Percentiles rank a stretch among this genome's conserved stretches.
These are phyloP conservation scores for Anarsia innoxiella DNA, from an alignment of 2,888 invertebrate genomes.

Conservation along the genomic window DNA sequence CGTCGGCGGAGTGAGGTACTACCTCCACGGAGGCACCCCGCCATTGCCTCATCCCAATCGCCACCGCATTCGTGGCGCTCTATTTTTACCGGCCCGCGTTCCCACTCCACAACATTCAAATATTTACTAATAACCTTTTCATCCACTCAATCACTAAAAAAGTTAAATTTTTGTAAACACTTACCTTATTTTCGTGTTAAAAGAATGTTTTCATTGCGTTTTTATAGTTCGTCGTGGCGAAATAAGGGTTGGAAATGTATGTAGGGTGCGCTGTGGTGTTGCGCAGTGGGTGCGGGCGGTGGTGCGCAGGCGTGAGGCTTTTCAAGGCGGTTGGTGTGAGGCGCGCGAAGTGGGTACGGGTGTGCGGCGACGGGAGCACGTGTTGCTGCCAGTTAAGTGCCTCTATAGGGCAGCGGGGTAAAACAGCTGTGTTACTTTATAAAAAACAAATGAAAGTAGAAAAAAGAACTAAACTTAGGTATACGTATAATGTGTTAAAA, in stretches of 20 bases:
- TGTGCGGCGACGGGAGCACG: constrained; percentile 2
- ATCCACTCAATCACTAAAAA: too few relatives aligned
- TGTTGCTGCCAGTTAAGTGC: too few relatives aligned
- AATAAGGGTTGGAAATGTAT: constrained; percentile 46
- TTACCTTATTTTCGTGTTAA: constrained; percentile 47
- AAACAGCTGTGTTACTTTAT: too few relatives aligned
- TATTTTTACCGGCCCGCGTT: constrained; percentile 70
- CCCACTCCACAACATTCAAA: constrained; percentile 57
- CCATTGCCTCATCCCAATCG: constrained; percentile 71
- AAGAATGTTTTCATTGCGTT: constrained; percentile 51
- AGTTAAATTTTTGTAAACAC: too few relatives aligned
- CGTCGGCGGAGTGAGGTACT: constrained; percentile 49
- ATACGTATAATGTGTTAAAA: too few relatives aligned
- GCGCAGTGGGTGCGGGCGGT: constrained; percentile 35
- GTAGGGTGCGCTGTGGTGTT: constrained; percentile 47
- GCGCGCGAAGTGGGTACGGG: constrained; percentile 4
- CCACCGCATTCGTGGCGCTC: constrained; percentile 49
- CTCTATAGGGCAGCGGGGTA: too few relatives aligned
- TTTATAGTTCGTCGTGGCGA: constrained; percentile 49
- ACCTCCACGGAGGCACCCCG: constrained; percentile 67
- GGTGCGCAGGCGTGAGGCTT: neutral
- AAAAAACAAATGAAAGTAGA: too few relatives aligned
- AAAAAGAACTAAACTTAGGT: too few relatives aligned
- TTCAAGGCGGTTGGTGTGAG: constrained; percentile 18
- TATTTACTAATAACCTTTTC: too few relatives aligned